These are phyloP conservation scores for Diceros bicornis DNA, from an alignment of 2,797 vertebrate genomes.

Conservation along the genomic window DNA sequence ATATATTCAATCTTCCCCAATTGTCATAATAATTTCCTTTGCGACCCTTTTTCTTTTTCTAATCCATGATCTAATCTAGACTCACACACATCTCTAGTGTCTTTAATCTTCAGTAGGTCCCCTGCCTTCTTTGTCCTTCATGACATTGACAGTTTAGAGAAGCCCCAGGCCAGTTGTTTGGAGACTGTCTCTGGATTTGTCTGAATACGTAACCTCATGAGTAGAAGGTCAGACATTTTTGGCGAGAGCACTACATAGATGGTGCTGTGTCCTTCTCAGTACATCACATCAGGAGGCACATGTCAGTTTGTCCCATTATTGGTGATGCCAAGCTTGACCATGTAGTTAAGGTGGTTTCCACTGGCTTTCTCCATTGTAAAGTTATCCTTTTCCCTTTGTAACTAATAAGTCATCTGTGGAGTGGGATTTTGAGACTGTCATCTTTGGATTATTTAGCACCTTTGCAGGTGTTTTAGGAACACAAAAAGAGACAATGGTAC, in stretches of 20 bases:
- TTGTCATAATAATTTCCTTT: neutral
- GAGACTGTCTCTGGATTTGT: neutral
- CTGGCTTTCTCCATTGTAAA: neutral
- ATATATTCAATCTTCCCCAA: neutral
- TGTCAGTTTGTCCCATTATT: neutral
- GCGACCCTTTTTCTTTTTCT: neutral
- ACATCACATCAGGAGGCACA: neutral
- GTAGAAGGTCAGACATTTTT: neutral
- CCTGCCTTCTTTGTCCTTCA: neutral
- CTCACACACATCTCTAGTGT: neutral
- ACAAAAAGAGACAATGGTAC: neutral
- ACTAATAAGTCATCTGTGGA: neutral
- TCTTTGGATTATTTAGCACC: neutral
- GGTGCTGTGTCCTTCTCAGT: neutral
- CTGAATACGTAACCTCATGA: neutral
- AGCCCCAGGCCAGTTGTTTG: neutral
- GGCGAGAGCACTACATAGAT: neutral
- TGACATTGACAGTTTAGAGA: neutral
- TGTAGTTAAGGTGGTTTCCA: neutral
- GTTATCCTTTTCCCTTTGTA: neutral
- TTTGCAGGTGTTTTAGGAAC: conserved; percentile 37
- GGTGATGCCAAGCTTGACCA: neutral
- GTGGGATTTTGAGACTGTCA: neutral
- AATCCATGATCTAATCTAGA: neutral
- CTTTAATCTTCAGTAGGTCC: neutral